Conservation (phyloP, 2,113 vertebrate genomes). For the Syrmaticus mikado region DNA sequence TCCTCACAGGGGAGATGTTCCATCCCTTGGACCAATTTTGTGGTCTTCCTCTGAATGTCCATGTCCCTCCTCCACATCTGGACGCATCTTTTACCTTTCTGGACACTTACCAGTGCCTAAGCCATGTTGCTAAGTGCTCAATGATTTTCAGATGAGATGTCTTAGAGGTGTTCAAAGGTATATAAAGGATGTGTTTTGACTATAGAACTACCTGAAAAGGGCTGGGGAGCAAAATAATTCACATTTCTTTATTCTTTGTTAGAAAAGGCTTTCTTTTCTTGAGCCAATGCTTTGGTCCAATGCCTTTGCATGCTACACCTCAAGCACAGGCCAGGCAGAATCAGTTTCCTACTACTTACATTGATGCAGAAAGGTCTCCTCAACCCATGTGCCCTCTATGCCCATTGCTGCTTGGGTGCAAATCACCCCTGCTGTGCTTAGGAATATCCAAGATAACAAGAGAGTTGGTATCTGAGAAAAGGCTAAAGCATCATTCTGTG, state of each 20-base stretch:
- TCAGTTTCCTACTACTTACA: neutral
- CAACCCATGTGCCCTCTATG: accelerated
- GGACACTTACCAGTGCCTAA: neutral
- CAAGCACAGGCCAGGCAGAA: neutral
- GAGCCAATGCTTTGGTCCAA: accelerated
- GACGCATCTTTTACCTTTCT: neutral
- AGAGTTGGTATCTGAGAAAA: accelerated
- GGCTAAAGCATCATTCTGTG: neutral
- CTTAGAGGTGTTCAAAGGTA: neutral
- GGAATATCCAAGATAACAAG: neutral
- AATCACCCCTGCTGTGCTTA: too few relatives aligned
- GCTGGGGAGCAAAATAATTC: neutral
- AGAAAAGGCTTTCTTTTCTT: too few relatives aligned
- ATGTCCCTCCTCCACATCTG: too few relatives aligned
- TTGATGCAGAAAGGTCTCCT: neutral
- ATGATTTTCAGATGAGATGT: neutral
- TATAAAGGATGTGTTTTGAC: neutral
- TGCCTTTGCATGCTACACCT: neutral
- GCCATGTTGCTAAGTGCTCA: neutral
- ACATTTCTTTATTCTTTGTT: neutral
- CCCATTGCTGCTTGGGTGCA: neutral
- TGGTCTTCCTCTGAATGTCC: too few relatives aligned
- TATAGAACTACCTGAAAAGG: neutral
- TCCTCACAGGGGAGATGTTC: too few relatives aligned
- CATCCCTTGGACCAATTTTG: too few relatives aligned